Percentiles rank a stretch among this genome's conserved stretches.
Conservation (phyloP, 2,888 invertebrate species). For the Thumatha senex region DNA sequence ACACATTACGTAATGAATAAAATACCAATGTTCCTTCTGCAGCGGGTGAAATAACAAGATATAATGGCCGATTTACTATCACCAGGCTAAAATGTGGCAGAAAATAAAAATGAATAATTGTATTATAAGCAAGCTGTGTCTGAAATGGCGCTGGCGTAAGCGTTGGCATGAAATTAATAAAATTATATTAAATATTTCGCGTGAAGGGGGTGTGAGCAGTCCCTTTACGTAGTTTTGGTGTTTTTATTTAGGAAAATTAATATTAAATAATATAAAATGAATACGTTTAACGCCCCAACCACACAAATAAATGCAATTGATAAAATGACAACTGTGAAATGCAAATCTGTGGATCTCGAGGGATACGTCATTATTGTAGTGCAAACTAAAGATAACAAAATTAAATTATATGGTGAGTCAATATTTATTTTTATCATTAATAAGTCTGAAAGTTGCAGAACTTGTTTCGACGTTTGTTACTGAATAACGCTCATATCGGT, state of each 20-base stretch:
- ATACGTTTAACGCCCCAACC: slow-evolving; percentile 76
- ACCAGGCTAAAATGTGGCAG: slow-evolving; percentile 63
- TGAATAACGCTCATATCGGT: too few species aligned
- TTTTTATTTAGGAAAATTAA: slow-evolving; percentile 33
- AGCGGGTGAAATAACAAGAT: slow-evolving; percentile 38
- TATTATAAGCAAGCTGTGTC: slow-evolving; percentile 63
- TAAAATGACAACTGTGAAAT: slow-evolving; percentile 79
- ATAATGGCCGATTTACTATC: slow-evolving; percentile 66
- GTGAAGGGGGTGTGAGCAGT: slow-evolving; percentile 28
- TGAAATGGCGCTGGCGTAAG: slow-evolving; percentile 79
- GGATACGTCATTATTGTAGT: slow-evolving; percentile 98
- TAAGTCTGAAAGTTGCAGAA: neutral
- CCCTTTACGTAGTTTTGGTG: slow-evolving; percentile 41
- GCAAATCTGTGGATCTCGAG: slow-evolving; percentile 92
- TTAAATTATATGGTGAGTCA: slow-evolving; percentile 93
- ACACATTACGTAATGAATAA: slow-evolving; percentile 35
- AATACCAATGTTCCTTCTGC: slow-evolving; percentile 30
- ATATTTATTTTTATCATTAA: neutral
- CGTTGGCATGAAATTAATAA: slow-evolving; percentile 62
- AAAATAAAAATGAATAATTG: slow-evolving; percentile 66
- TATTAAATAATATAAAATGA: slow-evolving; percentile 61
- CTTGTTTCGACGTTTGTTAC: too few species aligned
- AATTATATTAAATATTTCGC: slow-evolving; percentile 33
- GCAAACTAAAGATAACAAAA: slow-evolving; percentile 96
- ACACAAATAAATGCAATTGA: slow-evolving; percentile 77